phyloP scores from a whole-genome alignment of 2,888 invertebrate genomes.

The Ophion obscuratus region DNA sequence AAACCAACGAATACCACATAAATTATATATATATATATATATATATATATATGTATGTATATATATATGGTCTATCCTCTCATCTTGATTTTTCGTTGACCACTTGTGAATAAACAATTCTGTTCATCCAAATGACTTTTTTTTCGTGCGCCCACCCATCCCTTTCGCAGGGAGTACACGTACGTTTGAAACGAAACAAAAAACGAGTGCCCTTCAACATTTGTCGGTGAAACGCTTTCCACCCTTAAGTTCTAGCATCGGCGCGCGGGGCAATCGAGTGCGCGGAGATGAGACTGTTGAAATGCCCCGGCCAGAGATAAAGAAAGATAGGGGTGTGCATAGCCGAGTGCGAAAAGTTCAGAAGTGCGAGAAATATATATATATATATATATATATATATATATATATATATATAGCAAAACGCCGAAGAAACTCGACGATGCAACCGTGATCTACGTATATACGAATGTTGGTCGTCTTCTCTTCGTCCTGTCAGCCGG shows the following conservation, averaged over 20 bases:
- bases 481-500: conserved; percentile 48
- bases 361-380: conserved; percentile 48
- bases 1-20: neutral
- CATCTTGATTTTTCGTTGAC: neutral
- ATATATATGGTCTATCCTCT: neutral
- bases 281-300: conserved; percentile 30
- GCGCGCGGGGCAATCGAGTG: conserved; percentile 48
- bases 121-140: neutral
- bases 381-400: no score
- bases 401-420: no score
- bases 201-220: neutral
- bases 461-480: conserved; percentile 41
- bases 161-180: neutral
- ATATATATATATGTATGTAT: neutral
- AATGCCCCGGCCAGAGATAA: conserved; percentile 45
- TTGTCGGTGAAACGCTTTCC: neutral
- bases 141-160: neutral
- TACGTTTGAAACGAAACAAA: neutral
- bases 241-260: conserved; percentile 7
- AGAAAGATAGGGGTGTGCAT: conserved; percentile 33
- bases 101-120: neutral
- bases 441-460: conserved; percentile 23
- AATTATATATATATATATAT: neutral
- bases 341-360: conserved; percentile 49
- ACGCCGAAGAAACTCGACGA: conserved; percentile 37